Evolutionary conservation across 2,888 invertebrate genomes (phyloP).

Genomic region (Tinea pellionella): DNA sequence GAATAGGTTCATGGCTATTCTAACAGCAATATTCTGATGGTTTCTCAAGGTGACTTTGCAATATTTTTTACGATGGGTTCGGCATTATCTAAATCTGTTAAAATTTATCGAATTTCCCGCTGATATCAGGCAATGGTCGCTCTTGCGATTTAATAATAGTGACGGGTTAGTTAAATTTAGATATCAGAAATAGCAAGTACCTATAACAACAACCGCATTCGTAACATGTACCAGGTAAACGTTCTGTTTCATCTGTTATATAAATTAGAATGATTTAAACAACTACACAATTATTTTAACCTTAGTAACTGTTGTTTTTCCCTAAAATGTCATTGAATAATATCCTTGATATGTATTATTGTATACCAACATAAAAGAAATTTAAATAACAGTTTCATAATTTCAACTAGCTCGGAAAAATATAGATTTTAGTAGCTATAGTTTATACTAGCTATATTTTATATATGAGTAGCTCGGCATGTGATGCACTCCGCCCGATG

Average conservation of each 20-base stretch:
- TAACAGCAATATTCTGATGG: conserved; percentile 22
- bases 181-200: neutral
- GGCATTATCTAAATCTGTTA: conserved; percentile 19
- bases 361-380: neutral
- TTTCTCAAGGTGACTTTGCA: conserved; percentile 34
- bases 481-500: no score
- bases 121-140: conserved; percentile 23
- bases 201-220: neutral
- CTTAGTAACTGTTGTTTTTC: neutral
- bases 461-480: no score
- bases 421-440: neutral
- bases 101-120: conserved; percentile 45
- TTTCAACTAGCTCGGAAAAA: neutral
- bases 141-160: conserved; percentile 17
- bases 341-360: neutral
- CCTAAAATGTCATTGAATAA: neutral
- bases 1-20: neutral
- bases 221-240: neutral
- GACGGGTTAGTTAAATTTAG: neutral
- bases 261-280: neutral
- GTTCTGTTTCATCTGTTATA: neutral
- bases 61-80: conserved; percentile 11
- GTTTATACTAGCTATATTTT: no score
- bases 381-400: neutral
- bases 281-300: neutral